Conservation (phyloP, 2,113 vertebrate genomes). For the Charadrius vociferus region DNA sequence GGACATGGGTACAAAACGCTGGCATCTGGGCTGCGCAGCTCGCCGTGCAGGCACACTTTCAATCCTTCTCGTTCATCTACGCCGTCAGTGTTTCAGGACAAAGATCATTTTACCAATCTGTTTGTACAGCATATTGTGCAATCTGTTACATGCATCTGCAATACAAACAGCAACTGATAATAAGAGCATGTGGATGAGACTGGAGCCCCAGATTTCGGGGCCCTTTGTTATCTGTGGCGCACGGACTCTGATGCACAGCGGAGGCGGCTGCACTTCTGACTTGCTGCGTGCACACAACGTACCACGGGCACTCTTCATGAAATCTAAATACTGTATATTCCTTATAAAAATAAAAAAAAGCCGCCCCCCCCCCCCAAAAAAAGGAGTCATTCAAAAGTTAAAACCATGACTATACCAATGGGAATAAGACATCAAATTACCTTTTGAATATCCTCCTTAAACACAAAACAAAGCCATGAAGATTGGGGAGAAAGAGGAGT, state of each 20-base stretch:
- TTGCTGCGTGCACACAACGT: not conserved
- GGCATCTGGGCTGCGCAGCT: not conserved
- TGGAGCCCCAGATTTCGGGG: not conserved
- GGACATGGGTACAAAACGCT: not conserved
- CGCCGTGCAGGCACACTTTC: not conserved
- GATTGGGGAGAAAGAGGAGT: not conserved
- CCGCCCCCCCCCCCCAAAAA: no score
- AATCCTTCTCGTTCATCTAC: not conserved
- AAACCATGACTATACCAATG: not conserved
- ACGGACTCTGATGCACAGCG: rapidly evolving
- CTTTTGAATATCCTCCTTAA: not conserved
- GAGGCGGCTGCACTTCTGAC: not conserved
- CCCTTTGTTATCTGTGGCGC: not conserved
- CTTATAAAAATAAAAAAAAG: not conserved
- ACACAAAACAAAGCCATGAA: slow-evolving; percentile 1
- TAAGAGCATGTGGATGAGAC: not conserved
- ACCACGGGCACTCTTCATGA: not conserved
- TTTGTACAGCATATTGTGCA: not conserved
- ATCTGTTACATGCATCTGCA: slow-evolving; percentile 29
- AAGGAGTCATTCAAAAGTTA: not conserved
- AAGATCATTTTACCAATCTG: slow-evolving; percentile 27
- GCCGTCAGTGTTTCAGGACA: not conserved
- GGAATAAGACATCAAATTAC: not conserved
- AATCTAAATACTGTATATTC: not conserved
- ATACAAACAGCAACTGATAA: not conserved